Evolutionary conservation across 2,797 vertebrate genomes (phyloP).

Genomic region (Bucorvus abyssinicus): DNA sequence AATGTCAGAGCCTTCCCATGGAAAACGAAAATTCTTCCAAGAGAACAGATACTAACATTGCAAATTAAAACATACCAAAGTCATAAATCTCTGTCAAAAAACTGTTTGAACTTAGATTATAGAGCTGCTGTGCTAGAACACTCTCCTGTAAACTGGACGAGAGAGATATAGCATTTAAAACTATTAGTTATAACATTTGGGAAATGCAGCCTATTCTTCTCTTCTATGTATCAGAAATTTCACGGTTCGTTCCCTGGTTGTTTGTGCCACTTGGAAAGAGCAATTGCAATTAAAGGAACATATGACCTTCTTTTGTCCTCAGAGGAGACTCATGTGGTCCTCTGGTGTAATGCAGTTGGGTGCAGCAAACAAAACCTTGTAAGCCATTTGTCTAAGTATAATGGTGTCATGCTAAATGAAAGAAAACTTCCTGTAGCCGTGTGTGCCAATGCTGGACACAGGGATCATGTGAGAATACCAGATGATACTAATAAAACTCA

Average conservation of each 20-base stretch:
- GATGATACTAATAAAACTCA: background rate
- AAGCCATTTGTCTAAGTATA: background rate
- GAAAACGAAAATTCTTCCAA: background rate
- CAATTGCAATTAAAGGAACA: conserved; percentile 11
- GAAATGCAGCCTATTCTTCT: background rate
- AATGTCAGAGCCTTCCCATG: background rate
- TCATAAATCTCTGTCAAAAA: background rate
- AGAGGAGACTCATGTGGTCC: background rate
- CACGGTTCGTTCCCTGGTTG: background rate
- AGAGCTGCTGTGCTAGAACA: background rate
- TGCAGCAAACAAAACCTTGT: background rate
- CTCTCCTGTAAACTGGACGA: background rate
- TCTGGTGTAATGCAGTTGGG: background rate
- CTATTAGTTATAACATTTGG: background rate
- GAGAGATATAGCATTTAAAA: background rate
- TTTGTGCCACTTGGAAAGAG: background rate
- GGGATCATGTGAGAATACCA: background rate
- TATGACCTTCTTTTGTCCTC: background rate
- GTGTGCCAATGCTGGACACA: accelerated
- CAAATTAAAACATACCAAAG: background rate
- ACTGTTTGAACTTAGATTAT: background rate
- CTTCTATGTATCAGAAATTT: background rate
- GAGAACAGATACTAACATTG: background rate
- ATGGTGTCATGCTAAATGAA: background rate
- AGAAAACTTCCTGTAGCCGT: background rate